phyloP scores from a whole-genome alignment of 2,888 invertebrate species.

The Latrodectus hesperus region DNA sequence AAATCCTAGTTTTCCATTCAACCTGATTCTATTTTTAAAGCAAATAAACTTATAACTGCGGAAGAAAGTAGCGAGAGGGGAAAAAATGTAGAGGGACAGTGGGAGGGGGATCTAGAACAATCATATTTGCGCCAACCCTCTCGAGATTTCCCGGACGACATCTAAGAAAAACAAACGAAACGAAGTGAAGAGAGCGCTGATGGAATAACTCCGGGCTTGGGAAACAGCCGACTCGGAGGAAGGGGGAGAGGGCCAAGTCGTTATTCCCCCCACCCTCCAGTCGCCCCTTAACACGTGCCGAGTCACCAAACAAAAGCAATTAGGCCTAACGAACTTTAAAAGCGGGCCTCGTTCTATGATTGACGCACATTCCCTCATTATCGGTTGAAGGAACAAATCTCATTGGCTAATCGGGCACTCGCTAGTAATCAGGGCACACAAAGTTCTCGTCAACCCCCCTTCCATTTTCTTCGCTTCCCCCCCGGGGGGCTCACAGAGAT shows the following conservation, averaged over 20 bases:
- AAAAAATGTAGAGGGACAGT: neutral
- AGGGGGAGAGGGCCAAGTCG: constrained; percentile 24
- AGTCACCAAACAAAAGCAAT: constrained; percentile 69
- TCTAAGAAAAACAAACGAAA: constrained; percentile 36
- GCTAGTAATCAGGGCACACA: constrained; percentile 66
- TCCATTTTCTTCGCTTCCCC: constrained; percentile 11
- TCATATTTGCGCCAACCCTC: constrained; percentile 46
- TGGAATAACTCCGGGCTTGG: constrained; percentile 15
- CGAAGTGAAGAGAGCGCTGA: constrained; percentile 52
- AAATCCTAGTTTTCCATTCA: no score
- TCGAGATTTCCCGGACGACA: constrained; percentile 9
- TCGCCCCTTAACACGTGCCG: constrained; percentile 55
- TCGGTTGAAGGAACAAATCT: constrained; percentile 67
- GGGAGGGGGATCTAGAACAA: constrained; percentile 26
- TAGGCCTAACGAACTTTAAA: constrained; percentile 69
- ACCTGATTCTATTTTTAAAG: neutral
- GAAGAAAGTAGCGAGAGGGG: neutral
- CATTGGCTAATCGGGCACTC: constrained; percentile 69
- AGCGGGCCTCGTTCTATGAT: constrained; percentile 64
- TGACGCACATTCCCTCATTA: constrained; percentile 67
- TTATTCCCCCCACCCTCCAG: constrained; percentile 45
- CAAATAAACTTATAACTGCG: neutral
- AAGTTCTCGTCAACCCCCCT: neutral
- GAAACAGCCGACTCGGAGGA: constrained; percentile 7
- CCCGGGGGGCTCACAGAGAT: constrained; percentile 4